Evolutionary conservation across 2,113 vertebrate genomes (phyloP).

Genomic region (Nipponia nippon): DNA sequence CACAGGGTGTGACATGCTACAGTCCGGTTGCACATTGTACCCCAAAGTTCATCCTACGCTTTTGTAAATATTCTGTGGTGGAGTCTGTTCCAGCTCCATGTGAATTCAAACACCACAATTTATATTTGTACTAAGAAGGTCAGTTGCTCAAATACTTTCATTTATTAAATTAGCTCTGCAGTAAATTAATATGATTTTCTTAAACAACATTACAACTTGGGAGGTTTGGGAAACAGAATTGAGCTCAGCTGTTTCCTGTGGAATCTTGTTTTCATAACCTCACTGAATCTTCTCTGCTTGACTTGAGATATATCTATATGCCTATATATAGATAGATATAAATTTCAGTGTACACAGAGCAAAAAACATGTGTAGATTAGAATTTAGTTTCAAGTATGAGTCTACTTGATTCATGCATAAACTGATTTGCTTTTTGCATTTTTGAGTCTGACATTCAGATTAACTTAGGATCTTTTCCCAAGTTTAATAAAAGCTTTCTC

Average conservation of each 20-base stretch:
- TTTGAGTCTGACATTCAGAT: background rate
- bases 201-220: constrained; percentile 67
- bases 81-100: background rate
- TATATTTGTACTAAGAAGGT: constrained; percentile 64
- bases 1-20: background rate
- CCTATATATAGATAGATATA: background rate
- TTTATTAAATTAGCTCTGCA: constrained; percentile 75
- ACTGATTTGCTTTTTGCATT: background rate
- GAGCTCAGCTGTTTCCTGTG: constrained; percentile 40
- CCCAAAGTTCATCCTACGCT: background rate
- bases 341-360: background rate
- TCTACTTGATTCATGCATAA: background rate
- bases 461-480: background rate
- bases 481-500: background rate
- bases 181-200: constrained; percentile 68
- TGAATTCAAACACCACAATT: constrained; percentile 36
- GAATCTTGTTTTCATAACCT: constrained; percentile 70
- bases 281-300: constrained; percentile 38
- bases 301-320: background rate
- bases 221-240: constrained; percentile 65
- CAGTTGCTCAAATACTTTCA: constrained; percentile 69
- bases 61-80: background rate
- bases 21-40: background rate
- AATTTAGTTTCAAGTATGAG: background rate
- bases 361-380: background rate